Evolutionary conservation across 1,140 invertebrate species (phyloP).

Genomic region (Aphaenogaster rudis): DNA sequence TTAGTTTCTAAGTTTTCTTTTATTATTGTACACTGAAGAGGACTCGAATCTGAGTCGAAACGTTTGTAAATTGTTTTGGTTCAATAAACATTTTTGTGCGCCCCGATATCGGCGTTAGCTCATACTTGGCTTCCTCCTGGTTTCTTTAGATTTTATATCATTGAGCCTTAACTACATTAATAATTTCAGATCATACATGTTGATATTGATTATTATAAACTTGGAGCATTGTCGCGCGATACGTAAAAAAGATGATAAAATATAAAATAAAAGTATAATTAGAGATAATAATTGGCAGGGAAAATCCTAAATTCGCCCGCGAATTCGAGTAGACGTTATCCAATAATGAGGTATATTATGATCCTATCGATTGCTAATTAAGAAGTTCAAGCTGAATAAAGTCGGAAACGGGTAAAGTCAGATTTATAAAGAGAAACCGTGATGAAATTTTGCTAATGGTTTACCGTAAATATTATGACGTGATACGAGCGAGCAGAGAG

Average conservation of each 20-base stretch:
- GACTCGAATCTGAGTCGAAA: too few relatives aligned
- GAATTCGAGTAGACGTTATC: not conserved
- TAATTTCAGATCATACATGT: too few relatives aligned
- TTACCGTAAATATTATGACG: slow-evolving; percentile 18
- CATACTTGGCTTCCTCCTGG: too few relatives aligned
- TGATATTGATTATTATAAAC: not conserved
- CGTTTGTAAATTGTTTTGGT: too few relatives aligned
- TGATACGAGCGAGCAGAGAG: not conserved
- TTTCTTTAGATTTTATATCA: too few relatives aligned
- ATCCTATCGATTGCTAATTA: not conserved
- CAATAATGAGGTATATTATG: not conserved
- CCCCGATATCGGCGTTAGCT: too few relatives aligned
- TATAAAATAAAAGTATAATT: not conserved
- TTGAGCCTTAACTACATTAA: too few relatives aligned
- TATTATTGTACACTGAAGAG: too few relatives aligned
- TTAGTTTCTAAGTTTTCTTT: too few relatives aligned
- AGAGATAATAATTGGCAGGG: not conserved
- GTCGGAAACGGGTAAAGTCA: not conserved
- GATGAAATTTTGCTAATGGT: slow-evolving; percentile 7
- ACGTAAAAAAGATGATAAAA: too few relatives aligned
- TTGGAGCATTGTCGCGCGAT: not conserved
- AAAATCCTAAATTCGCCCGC: not conserved
- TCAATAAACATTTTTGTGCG: too few relatives aligned
- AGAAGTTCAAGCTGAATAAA: not conserved
- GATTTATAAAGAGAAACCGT: not conserved